Conservation (phyloP, 2,113 vertebrate species). For the Ctenomys sociabilis region DNA sequence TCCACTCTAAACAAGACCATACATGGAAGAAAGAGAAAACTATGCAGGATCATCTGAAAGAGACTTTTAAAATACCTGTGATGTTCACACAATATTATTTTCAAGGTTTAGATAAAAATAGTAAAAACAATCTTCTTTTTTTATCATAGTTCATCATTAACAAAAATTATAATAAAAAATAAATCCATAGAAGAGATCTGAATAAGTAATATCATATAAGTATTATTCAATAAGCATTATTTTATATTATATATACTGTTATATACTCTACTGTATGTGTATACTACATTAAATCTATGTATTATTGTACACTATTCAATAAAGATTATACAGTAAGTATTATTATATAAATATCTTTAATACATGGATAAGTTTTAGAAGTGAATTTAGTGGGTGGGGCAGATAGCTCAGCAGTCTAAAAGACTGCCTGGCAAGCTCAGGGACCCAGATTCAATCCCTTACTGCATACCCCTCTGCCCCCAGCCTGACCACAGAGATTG, state of each 20-base stretch:
- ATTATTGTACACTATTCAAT: no score
- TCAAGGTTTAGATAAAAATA: background rate
- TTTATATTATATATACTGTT: background rate
- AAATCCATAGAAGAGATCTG: background rate
- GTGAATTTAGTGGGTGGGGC: background rate
- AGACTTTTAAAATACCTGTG: background rate
- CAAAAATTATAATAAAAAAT: background rate
- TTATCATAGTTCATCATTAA: background rate
- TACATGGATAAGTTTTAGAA: background rate
- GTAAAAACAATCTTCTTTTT: background rate
- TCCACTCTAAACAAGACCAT: background rate
- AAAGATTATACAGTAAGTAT: background rate
- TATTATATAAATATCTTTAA: background rate
- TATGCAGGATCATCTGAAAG: background rate
- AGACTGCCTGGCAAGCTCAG: no score
- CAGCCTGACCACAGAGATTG: no score
- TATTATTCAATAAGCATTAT: background rate
- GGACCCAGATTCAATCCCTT: no score
- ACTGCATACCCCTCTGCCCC: no score
- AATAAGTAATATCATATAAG: background rate
- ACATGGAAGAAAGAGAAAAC: slow-evolving; percentile 1
- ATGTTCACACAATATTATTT: background rate
- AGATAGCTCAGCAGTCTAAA: no score
- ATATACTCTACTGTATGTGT: background rate
- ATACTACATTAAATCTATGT: no score